Base-by-base conservation (phyloP, 2,888 invertebrate genomes). In the Acronicta leporina region DNA sequence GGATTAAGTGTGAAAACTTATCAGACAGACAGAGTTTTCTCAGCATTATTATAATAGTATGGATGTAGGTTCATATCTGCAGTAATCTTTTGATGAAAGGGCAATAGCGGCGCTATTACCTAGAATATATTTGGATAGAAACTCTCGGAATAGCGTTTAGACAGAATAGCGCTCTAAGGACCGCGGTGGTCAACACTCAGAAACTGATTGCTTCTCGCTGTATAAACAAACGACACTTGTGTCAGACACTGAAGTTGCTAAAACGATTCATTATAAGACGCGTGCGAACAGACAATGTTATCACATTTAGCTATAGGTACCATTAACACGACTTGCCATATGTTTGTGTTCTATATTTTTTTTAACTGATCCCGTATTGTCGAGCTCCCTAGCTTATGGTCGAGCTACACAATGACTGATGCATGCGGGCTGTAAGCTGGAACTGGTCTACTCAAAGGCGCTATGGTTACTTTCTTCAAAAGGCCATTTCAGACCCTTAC, bases 121-220 rank as follows among this genome's bases (percentile, higher is more conserved):
- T n/a, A 46, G 25, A 44, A 42, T 42, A 42, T 15, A 14, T 41
- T 5, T 55, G 33, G 33, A 9, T 33, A 11, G 1, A 42, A 40
- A 11, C 35, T 48, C 35, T 14, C 20, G 1, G 14, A 63, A 56
- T 38, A 68, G 14, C 25, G 14, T 40, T 20, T 20, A 51, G 27
- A 25, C 5, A 15, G 51, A 48, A 44, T 14, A 50, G 27, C n/a
- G 48, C 30, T 47, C 43, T 44, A 51, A 25, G 27, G 38, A 46
- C 38, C 30, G 16, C n/a, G 20, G 41, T 38, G 33, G 72, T 59
- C 47, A 66, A 72, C 67, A 66, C 50, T 66, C 67, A 25, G 44
- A 33, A 44, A 55, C 48, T 60, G 68, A 68, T 72, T 68, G 68
- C 73, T 66, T 51, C 73, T 54, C 38, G 41, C 9, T 65, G 50